Conservation (phyloP, 2,888 invertebrate genomes). For the Gonocerus acuteangulatus region DNA sequence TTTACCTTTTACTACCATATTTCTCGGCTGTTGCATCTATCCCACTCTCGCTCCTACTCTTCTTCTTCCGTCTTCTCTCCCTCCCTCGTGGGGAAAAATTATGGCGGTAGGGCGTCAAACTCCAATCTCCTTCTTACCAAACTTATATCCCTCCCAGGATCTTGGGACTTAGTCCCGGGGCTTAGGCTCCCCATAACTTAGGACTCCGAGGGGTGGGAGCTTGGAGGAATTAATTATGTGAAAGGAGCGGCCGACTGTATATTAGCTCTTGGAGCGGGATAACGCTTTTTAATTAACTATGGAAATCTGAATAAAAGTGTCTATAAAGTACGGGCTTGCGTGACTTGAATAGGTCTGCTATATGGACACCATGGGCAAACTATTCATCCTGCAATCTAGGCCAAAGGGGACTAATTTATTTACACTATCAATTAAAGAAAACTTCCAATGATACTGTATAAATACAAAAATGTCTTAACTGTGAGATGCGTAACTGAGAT, state of each 20-base stretch:
- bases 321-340: too few species aligned
- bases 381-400: too few species aligned
- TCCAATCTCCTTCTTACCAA: neutral
- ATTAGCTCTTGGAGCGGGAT: neutral
- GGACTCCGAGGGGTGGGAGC: neutral
- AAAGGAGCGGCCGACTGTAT: neutral
- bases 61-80: neutral
- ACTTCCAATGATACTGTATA: too few species aligned
- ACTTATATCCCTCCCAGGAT: conserved; percentile 12
- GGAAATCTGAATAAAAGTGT: neutral
- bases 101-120: neutral
- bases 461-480: too few species aligned
- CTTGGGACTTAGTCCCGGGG: neutral
- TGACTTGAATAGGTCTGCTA: too few species aligned
- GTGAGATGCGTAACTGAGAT: too few species aligned
- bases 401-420: too few species aligned
- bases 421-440: too few species aligned
- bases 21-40: neutral
- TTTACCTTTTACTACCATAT: neutral
- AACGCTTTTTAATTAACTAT: conserved; percentile 19
- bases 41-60: neutral
- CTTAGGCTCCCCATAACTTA: neutral
- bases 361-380: too few species aligned
- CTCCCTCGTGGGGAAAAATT: conserved; percentile 7
- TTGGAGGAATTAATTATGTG: conserved; percentile 4